Evolutionary conservation across 53 echinoderm and acorn worm genomes (phyloP), one percentile per base, ranked within the genome.

Genomic region (Henricia sp.): DNA sequence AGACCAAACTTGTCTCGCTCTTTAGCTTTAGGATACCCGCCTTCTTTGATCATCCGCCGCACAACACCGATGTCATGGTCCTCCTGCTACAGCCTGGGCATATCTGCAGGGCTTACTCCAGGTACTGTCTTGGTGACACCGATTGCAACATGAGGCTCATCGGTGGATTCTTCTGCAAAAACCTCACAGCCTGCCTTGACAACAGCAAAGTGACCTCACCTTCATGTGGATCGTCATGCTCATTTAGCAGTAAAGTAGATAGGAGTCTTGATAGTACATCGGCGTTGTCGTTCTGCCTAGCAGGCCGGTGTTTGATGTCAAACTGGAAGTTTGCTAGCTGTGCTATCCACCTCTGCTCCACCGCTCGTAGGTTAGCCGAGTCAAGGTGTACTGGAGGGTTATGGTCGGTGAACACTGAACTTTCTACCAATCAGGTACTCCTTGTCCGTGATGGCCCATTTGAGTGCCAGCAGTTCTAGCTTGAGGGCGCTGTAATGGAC

Each of bases 401-500:
- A 55, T 73, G 74, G 68, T 20, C 21, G n/a, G n/a, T n/a, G n/a
- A 26, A 68, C 39, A 11, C 21, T 40, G 43, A 52, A 73, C 9
- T 37, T 19, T 37, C 52, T 37, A 4, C 74, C 37, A n/a, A 73
- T 34, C 55, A 73, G 23, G 38, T 73, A 73, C 23, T 73, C 74
- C 74, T 38, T 8, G 27, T 84, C 72, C 1, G 89, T 89, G 34
- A 89, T 72, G 0, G 89, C 89, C 89, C 89, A 89, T 9, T 77
- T 73, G 17, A 89, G 27, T 28, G 84, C 89, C 1, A 89, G 67
- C 19, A 89, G 50, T 37, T 89, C 89, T 53, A 89, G 25, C 37
- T 89, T 89, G 42, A 89, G 84, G 0, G 84, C 75, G 29, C 89
- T 89, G 55, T 89, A 89, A 39, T 89, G 34, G 6, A 65, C 71